Evolutionary conservation across 2,113 vertebrate genomes (phyloP).

Genomic region (Elachura formosa): DNA sequence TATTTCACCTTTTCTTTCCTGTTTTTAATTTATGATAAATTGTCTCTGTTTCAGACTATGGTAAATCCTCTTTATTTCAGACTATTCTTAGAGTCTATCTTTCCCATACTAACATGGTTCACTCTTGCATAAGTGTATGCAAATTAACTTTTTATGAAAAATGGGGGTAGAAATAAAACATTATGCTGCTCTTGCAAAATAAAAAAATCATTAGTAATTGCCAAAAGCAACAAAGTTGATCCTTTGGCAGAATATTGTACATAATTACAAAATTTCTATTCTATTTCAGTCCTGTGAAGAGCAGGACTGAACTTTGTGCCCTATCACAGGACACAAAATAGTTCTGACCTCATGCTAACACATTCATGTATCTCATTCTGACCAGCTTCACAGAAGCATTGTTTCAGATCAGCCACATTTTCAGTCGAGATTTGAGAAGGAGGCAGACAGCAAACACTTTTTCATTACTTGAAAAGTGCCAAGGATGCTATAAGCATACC

Average conservation of each 20-base stretch:
- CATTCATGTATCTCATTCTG: conserved; percentile 15
- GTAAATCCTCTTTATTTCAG: conserved; percentile 34
- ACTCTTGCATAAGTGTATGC: conserved; percentile 67
- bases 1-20: background rate
- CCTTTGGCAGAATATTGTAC: conserved; percentile 47
- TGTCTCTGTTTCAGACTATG: conserved; percentile 24
- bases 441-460: conserved; percentile 36
- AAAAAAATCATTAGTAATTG: conserved; percentile 72
- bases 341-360: conserved; percentile 42
- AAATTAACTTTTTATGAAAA: conserved; percentile 69
- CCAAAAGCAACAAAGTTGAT: conserved; percentile 72
- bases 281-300: conserved; percentile 10
- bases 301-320: background rate
- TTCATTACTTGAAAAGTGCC: conserved; percentile 56
- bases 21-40: background rate
- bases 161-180: conserved; percentile 62
- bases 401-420: conserved; percentile 23
- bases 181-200: conserved; percentile 72
- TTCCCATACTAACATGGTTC: conserved; percentile 23
- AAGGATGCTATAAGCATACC: conserved; percentile 52
- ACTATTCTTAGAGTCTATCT: conserved; percentile 33
- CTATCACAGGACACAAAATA: conserved; percentile 15
- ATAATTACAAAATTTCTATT: conserved; percentile 58
- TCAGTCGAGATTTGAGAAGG: conserved; percentile 1
- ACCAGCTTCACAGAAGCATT: background rate